Evolutionary conservation across 2,888 invertebrate species (phyloP).

Genomic region (Cordilura impudica): DNA sequence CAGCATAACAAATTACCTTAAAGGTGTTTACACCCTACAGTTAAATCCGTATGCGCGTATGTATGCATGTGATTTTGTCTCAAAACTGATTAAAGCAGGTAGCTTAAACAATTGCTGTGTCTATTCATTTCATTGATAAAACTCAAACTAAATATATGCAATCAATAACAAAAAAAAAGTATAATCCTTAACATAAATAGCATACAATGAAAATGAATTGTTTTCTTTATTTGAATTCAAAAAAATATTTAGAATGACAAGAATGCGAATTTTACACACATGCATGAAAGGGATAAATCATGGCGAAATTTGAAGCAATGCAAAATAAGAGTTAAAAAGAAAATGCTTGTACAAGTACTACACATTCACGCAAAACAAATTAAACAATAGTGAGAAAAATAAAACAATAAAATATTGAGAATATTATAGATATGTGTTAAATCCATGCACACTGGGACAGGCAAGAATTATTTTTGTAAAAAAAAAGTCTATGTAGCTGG

Average conservation of each 20-base stretch:
- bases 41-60: too few relatives aligned
- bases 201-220: constrained; percentile 52
- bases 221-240: constrained; percentile 23
- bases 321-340: constrained; percentile 20
- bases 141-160: constrained; percentile 58
- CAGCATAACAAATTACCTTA: constrained; percentile 50
- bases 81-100: constrained; percentile 44
- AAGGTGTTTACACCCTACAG: constrained; percentile 32
- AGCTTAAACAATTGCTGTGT: background rate
- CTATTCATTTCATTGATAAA: background rate
- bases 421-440: background rate
- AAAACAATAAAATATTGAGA: background rate
- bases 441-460: too few relatives aligned
- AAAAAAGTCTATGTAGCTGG: too few relatives aligned
- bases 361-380: background rate
- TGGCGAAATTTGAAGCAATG: constrained; percentile 12
- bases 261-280: constrained; percentile 17
- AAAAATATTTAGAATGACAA: constrained; percentile 13
- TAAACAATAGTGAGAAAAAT: background rate
- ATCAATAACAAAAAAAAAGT: constrained; percentile 40
- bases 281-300: background rate
- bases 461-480: too few relatives aligned
- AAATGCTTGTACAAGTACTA: background rate
- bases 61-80: background rate
- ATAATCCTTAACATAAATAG: constrained; percentile 53